A percentile compares a stretch with the other conserved stretches of the same genome.
Evolutionary conservation across 1,140 invertebrate species (phyloP).

Genomic region (Aculops lycopersici): DNA sequence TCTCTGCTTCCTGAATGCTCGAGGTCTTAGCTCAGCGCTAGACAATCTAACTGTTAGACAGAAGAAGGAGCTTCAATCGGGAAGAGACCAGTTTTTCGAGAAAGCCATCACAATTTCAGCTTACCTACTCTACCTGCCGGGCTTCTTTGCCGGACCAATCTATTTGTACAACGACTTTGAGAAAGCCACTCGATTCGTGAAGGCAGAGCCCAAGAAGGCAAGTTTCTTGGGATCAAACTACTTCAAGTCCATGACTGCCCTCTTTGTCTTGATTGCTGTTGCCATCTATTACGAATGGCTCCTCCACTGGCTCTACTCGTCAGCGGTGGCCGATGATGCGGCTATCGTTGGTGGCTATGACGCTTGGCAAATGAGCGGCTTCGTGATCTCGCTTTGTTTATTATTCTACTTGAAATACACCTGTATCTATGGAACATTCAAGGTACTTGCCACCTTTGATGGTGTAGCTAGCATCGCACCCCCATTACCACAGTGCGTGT

Average conservation of each 20-base stretch:
- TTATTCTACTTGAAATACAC: not conserved
- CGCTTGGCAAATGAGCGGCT: not conserved
- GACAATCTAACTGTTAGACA: not conserved
- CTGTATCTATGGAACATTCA: not conserved
- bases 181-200: not conserved
- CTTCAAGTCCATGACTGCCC: not conserved
- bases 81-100: not conserved
- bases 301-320: not conserved
- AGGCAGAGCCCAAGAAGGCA: not conserved
- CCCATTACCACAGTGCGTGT: not conserved
- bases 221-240: not conserved
- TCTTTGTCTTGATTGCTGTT: not conserved
- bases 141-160: not conserved
- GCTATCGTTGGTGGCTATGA: not conserved
- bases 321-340: not conserved
- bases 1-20: not conserved
- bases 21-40: not conserved
- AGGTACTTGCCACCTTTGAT: not conserved
- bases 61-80: not conserved
- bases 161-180: not conserved
- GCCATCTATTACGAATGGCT: not conserved
- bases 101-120: not conserved
- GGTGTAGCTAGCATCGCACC: not conserved
- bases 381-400: not conserved
- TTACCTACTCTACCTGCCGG: not conserved